Base-by-base conservation (phyloP, 2,888 invertebrate genomes). In the Halictus quadricinctus region DNA sequence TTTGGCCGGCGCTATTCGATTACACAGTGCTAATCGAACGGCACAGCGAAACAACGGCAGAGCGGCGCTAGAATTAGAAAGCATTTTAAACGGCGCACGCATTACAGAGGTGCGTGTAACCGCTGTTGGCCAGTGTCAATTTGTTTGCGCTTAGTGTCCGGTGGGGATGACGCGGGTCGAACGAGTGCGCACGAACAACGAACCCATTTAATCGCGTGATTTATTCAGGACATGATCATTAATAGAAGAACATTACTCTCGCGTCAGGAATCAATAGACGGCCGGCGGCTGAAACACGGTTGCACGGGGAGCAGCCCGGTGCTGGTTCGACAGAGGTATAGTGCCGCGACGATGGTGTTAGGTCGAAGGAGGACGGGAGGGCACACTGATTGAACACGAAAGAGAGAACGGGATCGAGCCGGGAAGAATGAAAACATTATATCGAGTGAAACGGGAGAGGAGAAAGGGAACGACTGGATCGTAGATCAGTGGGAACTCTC, bases 171-270 rank as follows among this genome's bases (percentile, higher is more conserved):
- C 84, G 89, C 79, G 64, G 85, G 84, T 80, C 85, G 83, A 84
- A 84, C 87, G 91, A 86, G 88, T 87, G 87, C 82, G 80, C 91
- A 86, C 84, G 91, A 85, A 89, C 89, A 88, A 87, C 90, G 88
- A 90, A 88, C 92, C 92, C 92, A 92, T 93, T 94, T 93, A 94
- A 91, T 92, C 91, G 92, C 94, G 93, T 94, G 93, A 94, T 94
- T 94, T 93, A 94, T 94, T 94, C 92, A 93, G 91, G 90, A 91
- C 91, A 90, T 91, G 91, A 94, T 93, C 93, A 94, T 93, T 94
- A 94, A 93, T 93, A 93, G 93, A 91, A 88, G 91, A 92, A 92
- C 93, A 94, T 94, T 93, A 93, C 92, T 93, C 92, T 92, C 93
- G 92, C 91, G 92, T 92, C 90, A 92, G 90, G 92, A 93, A 94